phyloP scores from a whole-genome alignment of 2,113 vertebrate genomes.

The Salvelinus alpinus region DNA sequence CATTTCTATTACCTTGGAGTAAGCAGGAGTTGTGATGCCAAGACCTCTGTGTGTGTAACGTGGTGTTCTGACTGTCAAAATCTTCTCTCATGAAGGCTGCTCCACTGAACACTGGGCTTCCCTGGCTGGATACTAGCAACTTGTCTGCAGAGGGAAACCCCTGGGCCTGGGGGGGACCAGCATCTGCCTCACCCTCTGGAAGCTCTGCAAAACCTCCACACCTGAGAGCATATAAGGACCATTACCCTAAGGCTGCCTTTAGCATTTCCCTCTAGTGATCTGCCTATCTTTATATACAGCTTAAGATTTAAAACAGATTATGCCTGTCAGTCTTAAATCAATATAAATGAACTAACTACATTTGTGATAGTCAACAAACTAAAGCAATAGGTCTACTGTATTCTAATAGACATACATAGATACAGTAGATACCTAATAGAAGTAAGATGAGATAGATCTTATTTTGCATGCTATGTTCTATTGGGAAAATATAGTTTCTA shows the following conservation, averaged over 20 bases:
- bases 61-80: not conserved
- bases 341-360: not conserved
- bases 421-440: too few relatives aligned
- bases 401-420: too few relatives aligned
- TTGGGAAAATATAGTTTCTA: too few relatives aligned
- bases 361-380: too few relatives aligned
- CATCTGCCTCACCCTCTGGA: slow-evolving; percentile 17
- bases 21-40: slow-evolving; percentile 34
- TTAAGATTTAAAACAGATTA: not conserved
- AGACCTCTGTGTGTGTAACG: not conserved
- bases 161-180: not conserved
- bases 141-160: slow-evolving; percentile 29
- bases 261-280: not conserved
- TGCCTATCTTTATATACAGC: not conserved
- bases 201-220: slow-evolving; percentile 24
- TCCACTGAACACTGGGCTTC: slow-evolving; percentile 52
- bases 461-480: too few relatives aligned
- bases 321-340: not conserved
- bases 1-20: slow-evolving; percentile 40
- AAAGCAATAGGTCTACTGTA: too few relatives aligned
- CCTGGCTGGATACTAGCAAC: slow-evolving; percentile 66
- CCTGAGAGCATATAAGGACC: slow-evolving; percentile 34
- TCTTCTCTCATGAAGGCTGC: slow-evolving; percentile 9
- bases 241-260: not conserved
- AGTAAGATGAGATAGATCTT: too few relatives aligned